Percentiles rank a stretch among this genome's conserved stretches.
Conservation (phyloP, 2,113 vertebrate genomes). For the Otis tarda region DNA sequence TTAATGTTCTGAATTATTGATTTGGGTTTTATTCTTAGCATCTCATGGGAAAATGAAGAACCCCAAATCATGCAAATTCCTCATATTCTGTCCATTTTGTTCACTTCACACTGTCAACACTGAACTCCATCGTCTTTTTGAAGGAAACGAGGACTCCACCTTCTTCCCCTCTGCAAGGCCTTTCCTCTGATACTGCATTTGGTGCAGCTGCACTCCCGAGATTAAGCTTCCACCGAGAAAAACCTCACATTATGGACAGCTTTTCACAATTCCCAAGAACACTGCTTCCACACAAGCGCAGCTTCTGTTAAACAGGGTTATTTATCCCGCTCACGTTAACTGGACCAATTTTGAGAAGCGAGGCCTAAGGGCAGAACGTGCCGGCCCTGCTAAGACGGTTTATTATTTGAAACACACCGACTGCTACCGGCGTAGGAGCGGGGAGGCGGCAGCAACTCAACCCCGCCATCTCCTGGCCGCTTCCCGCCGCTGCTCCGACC, state of each 20-base stretch:
- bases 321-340: fast-evolving
- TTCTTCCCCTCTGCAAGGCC: not conserved
- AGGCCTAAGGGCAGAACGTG: fast-evolving
- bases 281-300: not conserved
- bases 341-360: fast-evolving
- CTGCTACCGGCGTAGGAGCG: fast-evolving
- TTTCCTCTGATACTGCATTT: fast-evolving
- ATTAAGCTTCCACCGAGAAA: fast-evolving
- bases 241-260: fast-evolving
- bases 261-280: not conserved
- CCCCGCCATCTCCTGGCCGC: not conserved
- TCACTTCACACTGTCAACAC: too few relatives aligned
- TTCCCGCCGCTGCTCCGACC: not conserved
- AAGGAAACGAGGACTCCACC: not conserved
- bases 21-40: too few relatives aligned
- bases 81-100: not conserved
- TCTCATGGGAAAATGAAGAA: not conserved
- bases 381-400: fast-evolving
- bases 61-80: fast-evolving
- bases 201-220: fast-evolving
- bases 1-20: too few relatives aligned
- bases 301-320: too few relatives aligned
- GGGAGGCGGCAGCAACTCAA: not conserved
- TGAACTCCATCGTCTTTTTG: not conserved
- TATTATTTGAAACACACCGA: fast-evolving